Percentiles rank a stretch among this genome's conserved stretches.
phyloP scores from a whole-genome alignment of 1,140 invertebrate species.

The Parapsyche elsis region DNA sequence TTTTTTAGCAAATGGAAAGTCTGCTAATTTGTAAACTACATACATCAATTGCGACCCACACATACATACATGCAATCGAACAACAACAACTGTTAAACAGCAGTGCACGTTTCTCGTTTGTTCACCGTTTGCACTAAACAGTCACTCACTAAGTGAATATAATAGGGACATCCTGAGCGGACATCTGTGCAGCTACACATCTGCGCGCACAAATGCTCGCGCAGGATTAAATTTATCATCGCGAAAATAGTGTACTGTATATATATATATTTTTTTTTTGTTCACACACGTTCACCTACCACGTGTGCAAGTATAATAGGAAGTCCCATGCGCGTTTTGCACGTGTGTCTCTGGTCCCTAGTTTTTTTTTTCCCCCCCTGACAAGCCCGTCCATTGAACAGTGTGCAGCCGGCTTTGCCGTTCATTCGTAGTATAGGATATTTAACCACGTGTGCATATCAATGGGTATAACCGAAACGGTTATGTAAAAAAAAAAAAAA shows the following conservation, averaged over 20 bases:
- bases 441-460: conserved; percentile 1
- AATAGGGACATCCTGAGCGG: conserved; percentile 41
- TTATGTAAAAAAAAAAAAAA: no score
- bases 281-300: not conserved
- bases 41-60: no score
- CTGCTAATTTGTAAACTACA: no score
- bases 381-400: not conserved
- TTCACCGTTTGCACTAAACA: no score
- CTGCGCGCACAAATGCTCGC: conserved; percentile 24
- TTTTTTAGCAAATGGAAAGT: no score
- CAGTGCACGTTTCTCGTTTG: no score
- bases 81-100: no score
- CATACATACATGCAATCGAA: no score
- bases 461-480: no score
- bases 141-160: conserved; percentile 30
- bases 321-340: conserved; percentile 25
- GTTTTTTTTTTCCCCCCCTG: not conserved
- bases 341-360: not conserved
- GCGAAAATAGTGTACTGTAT: not conserved
- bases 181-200: conserved; percentile 33
- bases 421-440: not conserved
- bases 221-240: not conserved
- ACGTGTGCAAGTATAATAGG: conserved; percentile 14
- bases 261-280: not conserved
- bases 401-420: not conserved